These are phyloP conservation scores for Platerodrilus igneus DNA, from an alignment of 2,888 invertebrate genomes.

Conservation along the genomic window DNA sequence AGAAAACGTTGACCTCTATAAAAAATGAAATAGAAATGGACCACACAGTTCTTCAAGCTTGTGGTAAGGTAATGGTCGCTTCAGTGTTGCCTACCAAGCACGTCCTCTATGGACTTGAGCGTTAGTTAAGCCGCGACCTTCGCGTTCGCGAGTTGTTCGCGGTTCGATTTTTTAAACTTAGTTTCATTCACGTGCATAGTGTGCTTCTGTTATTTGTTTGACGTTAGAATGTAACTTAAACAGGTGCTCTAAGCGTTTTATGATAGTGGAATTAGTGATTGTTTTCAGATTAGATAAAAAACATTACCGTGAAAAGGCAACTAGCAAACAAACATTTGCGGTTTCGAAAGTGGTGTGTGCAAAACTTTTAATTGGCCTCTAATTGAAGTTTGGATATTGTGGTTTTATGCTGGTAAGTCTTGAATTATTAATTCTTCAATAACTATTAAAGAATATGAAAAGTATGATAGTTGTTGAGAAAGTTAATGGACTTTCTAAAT, in stretches of 20 bases:
- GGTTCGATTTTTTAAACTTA: conserved; percentile 3
- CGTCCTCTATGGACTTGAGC: conserved; percentile 18
- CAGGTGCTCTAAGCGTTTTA: too few relatives aligned
- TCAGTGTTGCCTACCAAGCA: too few relatives aligned
- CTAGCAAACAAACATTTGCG: too few relatives aligned
- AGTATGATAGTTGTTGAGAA: conserved; percentile 15
- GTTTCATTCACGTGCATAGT: conserved; percentile 1
- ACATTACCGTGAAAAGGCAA: too few relatives aligned
- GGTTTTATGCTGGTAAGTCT: conserved; percentile 6
- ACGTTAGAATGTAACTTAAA: neutral
- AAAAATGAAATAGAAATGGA: too few relatives aligned
- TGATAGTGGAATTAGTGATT: too few relatives aligned
- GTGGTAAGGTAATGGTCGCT: too few relatives aligned
- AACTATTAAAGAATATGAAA: neutral
- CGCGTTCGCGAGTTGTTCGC: conserved; percentile 16
- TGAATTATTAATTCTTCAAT: neutral
- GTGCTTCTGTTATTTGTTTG: neutral
- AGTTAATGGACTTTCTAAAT: conserved; percentile 21
- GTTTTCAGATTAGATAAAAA: too few relatives aligned
- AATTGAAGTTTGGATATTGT: conserved; percentile 5
- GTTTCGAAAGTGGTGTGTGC: too few relatives aligned
- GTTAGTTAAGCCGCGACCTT: conserved; percentile 15
- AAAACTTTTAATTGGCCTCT: too few relatives aligned
- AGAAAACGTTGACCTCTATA: too few relatives aligned
- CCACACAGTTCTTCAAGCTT: too few relatives aligned